These are phyloP conservation scores for Aphrophora alni DNA, from an alignment of 2,888 invertebrate species.

Conservation along the genomic window DNA sequence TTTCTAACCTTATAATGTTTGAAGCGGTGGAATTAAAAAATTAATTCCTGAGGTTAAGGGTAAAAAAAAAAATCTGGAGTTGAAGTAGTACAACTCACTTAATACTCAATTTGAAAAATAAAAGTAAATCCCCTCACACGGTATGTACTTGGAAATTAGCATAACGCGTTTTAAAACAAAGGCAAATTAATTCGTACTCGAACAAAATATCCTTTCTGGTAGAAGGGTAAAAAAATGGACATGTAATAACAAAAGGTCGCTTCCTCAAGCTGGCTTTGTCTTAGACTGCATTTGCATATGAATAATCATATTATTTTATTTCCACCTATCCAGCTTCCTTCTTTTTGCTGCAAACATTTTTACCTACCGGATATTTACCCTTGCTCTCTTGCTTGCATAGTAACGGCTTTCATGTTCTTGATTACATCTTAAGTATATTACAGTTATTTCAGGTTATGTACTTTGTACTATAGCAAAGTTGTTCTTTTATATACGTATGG, in stretches of 20 bases:
- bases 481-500: too few relatives aligned
- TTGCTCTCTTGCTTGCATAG: neutral
- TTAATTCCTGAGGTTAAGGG: neutral
- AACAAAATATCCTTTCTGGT: slow-evolving; percentile 41
- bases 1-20: too few relatives aligned
- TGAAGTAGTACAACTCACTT: neutral
- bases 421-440: too few relatives aligned
- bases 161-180: slow-evolving; percentile 44
- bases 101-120: neutral
- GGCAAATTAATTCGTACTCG: slow-evolving; percentile 42
- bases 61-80: neutral
- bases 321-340: slow-evolving; percentile 35
- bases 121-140: neutral
- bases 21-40: too few relatives aligned
- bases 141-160: slow-evolving; percentile 34
- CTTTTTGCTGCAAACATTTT: slow-evolving; percentile 18
- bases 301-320: slow-evolving; percentile 40
- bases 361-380: slow-evolving; percentile 6
- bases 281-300: slow-evolving; percentile 36
- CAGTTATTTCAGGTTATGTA: too few relatives aligned
- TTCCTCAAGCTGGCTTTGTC: slow-evolving; percentile 36
- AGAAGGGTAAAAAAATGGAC: slow-evolving; percentile 31
- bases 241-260: slow-evolving; percentile 32
- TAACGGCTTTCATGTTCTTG: neutral
- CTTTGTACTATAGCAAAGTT: too few relatives aligned